Evolutionary conservation across 1,140 invertebrate genomes (phyloP), one percentile per base, ranked within the genome.

Genomic region (Bombyx mandarina): DNA sequence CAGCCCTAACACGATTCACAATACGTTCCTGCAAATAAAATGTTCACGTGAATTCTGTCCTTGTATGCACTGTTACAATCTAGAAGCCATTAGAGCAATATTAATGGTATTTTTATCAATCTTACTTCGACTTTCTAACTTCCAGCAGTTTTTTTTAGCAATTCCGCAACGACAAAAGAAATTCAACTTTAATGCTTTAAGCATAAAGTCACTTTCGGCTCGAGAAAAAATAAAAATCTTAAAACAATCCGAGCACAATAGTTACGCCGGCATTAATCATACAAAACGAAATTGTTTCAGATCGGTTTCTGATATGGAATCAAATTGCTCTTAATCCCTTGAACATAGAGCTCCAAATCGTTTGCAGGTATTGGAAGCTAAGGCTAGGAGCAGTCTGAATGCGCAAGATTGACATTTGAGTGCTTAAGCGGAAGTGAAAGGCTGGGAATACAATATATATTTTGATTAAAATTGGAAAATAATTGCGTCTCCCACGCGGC

Each of bases 391-490:
- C 61, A 58, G 43, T 62, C 63, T 52, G 49, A 69, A 62, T 61
- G 61, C 61, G 56, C 68, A 63, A 85, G 82, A 85, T 82, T 82
- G 82, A 85, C 82, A 85, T 85, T 80, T 85, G 83, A 85, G 83
- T 82, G 69, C 69, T 77, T 79, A 82, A 82, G 79, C 82, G 77
- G 79, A 83, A 79, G 82, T 79, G 82, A 85, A 83, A 85, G 74
- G 71, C 66, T 73, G 65, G 69, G 67, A 72, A 72, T 73, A 75
- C 67, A 71, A 80, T 79, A 79, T 82, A 35, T 82, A 35, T 83
- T 85, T 83, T 82, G 80, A 85, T 85, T 82, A 83, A 83, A 85
- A 85, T 85, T 82, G 79, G 77, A 85, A 82, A 80, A 85, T 85
- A 85, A 85, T 85, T 80, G 79, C 77, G 77, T 82, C 78, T 85